A percentile compares a stretch with the other conserved stretches of the same genome.
phyloP scores from a whole-genome alignment of 2,797 vertebrate species.

The Tamandua tetradactyla region DNA sequence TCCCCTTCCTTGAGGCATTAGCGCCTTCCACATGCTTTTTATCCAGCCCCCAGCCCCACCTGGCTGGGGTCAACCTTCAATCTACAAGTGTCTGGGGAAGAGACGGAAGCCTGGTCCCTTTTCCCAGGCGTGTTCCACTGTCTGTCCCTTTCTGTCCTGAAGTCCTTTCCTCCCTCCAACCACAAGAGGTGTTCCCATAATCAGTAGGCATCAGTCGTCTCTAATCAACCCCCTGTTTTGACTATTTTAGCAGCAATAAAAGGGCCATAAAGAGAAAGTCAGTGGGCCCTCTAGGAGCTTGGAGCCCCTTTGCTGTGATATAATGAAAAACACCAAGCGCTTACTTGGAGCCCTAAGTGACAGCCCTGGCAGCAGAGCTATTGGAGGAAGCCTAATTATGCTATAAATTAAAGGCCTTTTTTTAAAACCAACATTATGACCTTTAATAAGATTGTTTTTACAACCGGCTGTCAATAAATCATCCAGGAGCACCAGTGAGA shows the following conservation, averaged over 20 bases:
- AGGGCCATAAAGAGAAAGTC: conserved; percentile 82
- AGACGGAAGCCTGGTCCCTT: conserved; percentile 53
- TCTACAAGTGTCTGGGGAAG: conserved; percentile 68
- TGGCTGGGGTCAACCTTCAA: conserved; percentile 63
- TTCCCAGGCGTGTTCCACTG: conserved; percentile 48
- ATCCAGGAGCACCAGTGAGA: conserved; percentile 85
- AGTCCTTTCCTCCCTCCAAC: conserved; percentile 24
- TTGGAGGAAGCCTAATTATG: conserved; percentile 89
- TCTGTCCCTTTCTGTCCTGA: conserved; percentile 42
- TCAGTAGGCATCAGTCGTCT: conserved; percentile 61
- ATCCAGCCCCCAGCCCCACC: conserved; percentile 58
- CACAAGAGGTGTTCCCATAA: conserved; percentile 67
- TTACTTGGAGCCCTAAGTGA: conserved; percentile 84
- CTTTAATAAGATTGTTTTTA: conserved; percentile 93
- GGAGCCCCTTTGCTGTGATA: conserved; percentile 82
- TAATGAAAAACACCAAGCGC: conserved; percentile 87
- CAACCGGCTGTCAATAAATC: conserved; percentile 90
- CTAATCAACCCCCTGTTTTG: conserved; percentile 81
- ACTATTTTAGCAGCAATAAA: conserved; percentile 82
- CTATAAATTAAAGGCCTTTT: conserved; percentile 89
- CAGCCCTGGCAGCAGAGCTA: conserved; percentile 86
- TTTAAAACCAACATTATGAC: conserved; percentile 87
- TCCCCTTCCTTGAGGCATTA: conserved; percentile 73
- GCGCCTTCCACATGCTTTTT: conserved; percentile 70
- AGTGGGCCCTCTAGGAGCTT: conserved; percentile 78